Percentiles rank a stretch among this genome's conserved stretches.
phyloP scores from a whole-genome alignment of 2,888 invertebrate genomes.

The Nesidiocoris tenuis region DNA sequence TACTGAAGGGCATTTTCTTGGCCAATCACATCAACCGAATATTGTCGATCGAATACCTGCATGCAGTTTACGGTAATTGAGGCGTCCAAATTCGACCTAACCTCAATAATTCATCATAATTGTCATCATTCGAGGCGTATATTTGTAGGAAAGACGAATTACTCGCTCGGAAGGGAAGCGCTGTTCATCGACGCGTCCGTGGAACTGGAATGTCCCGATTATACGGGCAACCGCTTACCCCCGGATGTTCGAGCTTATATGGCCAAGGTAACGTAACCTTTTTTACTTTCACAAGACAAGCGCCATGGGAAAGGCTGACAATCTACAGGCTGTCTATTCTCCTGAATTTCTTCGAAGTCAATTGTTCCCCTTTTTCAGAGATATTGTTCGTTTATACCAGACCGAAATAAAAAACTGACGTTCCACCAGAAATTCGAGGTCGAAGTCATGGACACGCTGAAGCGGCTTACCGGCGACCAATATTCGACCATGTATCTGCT shows the following conservation, averaged over 20 bases:
- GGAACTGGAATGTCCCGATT: constrained; percentile 63
- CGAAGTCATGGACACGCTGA: constrained; percentile 32
- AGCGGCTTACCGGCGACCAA: constrained; percentile 56
- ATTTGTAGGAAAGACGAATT: constrained; percentile 41
- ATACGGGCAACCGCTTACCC: constrained; percentile 60
- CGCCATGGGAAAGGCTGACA: too few species aligned
- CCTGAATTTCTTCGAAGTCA: too few species aligned
- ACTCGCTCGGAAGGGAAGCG: constrained; percentile 60
- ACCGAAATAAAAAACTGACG: constrained; percentile 40
- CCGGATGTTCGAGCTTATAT: constrained; percentile 58
- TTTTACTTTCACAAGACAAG: too few species aligned
- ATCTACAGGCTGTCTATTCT: too few species aligned
- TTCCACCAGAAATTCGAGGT: constrained; percentile 22
- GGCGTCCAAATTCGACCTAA: too few species aligned
- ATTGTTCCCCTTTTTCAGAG: constrained; percentile 33
- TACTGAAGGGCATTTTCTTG: constrained; percentile 20
- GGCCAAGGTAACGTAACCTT: constrained; percentile 60
- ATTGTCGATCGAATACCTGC: constrained; percentile 39
- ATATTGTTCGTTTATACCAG: constrained; percentile 37
- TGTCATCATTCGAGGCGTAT: too few species aligned
- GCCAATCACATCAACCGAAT: constrained; percentile 39
- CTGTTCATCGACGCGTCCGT: constrained; percentile 64
- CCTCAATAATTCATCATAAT: too few species aligned
- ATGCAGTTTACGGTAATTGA: constrained; percentile 40
- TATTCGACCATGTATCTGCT: constrained; percentile 62